Percentiles rank a stretch among this genome's conserved stretches.
Conservation (phyloP, 1,140 invertebrate species). For the Saxidomus purpurata region DNA sequence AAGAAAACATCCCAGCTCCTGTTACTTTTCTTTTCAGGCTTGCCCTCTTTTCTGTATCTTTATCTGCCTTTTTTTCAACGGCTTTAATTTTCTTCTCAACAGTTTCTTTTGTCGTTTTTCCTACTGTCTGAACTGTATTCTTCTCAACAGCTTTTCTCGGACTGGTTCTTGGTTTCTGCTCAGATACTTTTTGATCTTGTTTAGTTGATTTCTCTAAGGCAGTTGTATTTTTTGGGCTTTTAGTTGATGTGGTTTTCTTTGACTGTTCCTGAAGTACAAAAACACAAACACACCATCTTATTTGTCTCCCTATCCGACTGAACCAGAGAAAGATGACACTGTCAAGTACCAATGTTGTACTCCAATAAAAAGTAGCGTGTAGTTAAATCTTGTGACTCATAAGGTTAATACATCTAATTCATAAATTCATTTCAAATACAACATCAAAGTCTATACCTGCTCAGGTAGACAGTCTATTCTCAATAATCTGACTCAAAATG, state of each 20-base stretch:
- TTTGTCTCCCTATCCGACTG: no score
- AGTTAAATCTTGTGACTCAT: no score
- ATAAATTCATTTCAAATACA: no score
- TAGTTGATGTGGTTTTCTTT: neutral
- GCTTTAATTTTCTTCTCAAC: neutral
- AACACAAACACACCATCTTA: no score
- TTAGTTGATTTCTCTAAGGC: neutral
- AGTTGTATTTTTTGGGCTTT: neutral
- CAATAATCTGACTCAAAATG: no score
- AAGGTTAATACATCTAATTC: no score
- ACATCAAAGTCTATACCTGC: no score
- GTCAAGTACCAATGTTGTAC: no score
- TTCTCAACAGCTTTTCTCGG: neutral
- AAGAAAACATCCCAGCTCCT: slow-evolving; percentile 49
- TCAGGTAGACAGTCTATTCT: no score
- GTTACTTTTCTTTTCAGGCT: slow-evolving; percentile 41
- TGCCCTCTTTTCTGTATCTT: neutral
- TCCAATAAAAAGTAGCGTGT: no score
- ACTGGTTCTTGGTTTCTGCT: neutral
- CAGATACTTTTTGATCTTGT: neutral
- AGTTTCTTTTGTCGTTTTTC: neutral
- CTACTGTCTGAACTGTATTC: neutral
- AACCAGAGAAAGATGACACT: no score
- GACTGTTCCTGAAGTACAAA: no score
- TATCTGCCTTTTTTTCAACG: neutral